A percentile compares a stretch with the other conserved stretches of the same genome.
Evolutionary conservation across 2,113 vertebrate species (phyloP).

Genomic region (Opisthocomus hoazin): DNA sequence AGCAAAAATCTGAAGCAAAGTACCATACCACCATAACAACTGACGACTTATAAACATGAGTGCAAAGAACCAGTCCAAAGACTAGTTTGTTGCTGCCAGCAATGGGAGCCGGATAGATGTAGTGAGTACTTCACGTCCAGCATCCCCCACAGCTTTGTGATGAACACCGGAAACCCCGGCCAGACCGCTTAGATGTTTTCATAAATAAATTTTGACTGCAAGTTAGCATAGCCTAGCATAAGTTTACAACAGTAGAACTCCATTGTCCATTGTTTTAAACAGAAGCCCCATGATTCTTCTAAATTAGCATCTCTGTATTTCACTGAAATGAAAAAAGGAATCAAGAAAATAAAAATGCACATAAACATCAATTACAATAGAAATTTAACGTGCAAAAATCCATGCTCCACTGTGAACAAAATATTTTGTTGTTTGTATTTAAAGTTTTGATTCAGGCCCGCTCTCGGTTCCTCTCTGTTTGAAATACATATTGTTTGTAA

Average conservation of each 20-base stretch:
- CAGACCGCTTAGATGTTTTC: neutral
- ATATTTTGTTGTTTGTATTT: neutral
- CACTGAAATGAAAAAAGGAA: constrained; percentile 24
- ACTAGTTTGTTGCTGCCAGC: neutral
- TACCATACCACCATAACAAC: neutral
- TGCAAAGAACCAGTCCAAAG: neutral
- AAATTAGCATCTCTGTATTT: neutral
- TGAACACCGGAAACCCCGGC: neutral
- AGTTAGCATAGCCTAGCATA: neutral
- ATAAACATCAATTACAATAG: neutral
- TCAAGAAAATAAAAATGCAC: neutral
- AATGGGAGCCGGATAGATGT: neutral
- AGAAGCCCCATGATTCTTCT: neutral
- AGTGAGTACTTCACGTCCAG: neutral
- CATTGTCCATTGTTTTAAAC: neutral
- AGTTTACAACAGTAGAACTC: neutral
- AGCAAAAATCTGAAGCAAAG: neutral
- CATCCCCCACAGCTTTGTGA: accelerated
- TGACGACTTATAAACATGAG: neutral
- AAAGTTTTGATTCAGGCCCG: neutral
- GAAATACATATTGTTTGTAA: neutral
- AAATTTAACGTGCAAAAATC: neutral
- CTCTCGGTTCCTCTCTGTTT: neutral
- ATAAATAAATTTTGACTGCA: neutral
- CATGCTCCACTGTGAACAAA: neutral